Evolutionary conservation across 2,888 invertebrate genomes (phyloP), one percentile per base, ranked within the genome.

Genomic region (Octodonta nipae): DNA sequence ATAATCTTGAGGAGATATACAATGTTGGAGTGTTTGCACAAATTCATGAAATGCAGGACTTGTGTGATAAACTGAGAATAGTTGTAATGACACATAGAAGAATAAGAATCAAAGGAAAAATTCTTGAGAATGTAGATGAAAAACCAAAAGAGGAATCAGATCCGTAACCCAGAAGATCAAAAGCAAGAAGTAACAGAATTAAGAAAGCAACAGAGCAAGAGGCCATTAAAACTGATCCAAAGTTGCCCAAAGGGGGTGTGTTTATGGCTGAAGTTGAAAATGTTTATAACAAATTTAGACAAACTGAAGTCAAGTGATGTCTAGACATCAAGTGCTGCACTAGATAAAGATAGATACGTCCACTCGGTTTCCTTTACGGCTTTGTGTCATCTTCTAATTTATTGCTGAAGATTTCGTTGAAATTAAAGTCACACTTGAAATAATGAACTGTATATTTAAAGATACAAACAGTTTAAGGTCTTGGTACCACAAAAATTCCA

Each of bases 31-130:
- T 93, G 2, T 99, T 98, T 63, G 96, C 92, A 5, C 93, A 96
- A 65, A 95, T 98, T 43, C 88, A 92, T 48, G 96, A 98, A 63
- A 75, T 98, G 65, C 92, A 95, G 58, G 95, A 95, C 56, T 69
- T 92, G 56, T 93, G 89, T 4, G 88, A 86, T 52, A 81, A 81
- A 56, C 60, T 93, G 29, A 69, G 89, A 36, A 71, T 98, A 51
- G 89, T 98, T 3, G 83, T 96, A 5, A 89, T 91, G 78, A 95
- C 91, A 0, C 92, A 95, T 59, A 67, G 95, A 36, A 69, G 93
- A 41, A 85, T 89, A 22, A 76, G 74, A 58, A 80, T 88, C 15
- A 75, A 79, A 0, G 78, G 78, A 5, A 85, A 84, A 58, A 73
- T 88, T 43, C 59, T 80, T 43, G 86, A 88, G 45, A 79, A 79